Percentiles rank a stretch among this genome's conserved stretches.
Evolutionary conservation across 2,888 invertebrate species (phyloP).

Genomic region (Vannuccia rotundouncinata): DNA sequence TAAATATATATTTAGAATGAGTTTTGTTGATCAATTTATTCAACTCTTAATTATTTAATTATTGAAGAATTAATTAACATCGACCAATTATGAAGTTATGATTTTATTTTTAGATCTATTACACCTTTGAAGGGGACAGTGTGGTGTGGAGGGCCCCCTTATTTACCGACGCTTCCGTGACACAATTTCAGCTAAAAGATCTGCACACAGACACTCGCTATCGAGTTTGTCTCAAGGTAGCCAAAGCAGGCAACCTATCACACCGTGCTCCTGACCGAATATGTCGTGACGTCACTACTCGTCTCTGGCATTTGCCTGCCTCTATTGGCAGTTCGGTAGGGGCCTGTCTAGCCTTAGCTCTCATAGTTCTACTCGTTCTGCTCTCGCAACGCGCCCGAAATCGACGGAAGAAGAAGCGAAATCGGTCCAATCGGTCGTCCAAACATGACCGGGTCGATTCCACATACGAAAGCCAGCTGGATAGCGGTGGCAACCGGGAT

Average conservation of each 20-base stretch:
- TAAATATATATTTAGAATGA: no score
- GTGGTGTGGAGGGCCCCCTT: neutral
- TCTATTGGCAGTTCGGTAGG: conserved; percentile 22
- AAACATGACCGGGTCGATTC: conserved; percentile 2
- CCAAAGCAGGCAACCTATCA: neutral
- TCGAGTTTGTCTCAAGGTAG: conserved; percentile 1
- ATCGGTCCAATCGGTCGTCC: neutral
- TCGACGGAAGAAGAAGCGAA: neutral
- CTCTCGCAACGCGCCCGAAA: neutral
- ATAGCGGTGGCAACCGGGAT: neutral
- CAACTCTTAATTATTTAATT: no score
- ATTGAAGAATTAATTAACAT: no score
- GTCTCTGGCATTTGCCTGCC: conserved; percentile 16
- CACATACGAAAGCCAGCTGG: neutral
- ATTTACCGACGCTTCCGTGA: neutral
- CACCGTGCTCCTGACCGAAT: neutral
- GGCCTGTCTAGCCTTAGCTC: conserved; percentile 1
- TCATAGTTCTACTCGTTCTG: neutral
- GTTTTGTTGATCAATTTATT: no score
- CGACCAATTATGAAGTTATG: no score
- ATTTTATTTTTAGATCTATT: neutral
- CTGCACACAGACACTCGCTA: conserved; percentile 16
- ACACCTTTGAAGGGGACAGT: neutral
- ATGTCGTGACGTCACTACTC: conserved; percentile 3
- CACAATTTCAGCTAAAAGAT: neutral